Evolutionary conservation across 2,113 vertebrate genomes (phyloP).

Genomic region (Circaetus gallicus): DNA sequence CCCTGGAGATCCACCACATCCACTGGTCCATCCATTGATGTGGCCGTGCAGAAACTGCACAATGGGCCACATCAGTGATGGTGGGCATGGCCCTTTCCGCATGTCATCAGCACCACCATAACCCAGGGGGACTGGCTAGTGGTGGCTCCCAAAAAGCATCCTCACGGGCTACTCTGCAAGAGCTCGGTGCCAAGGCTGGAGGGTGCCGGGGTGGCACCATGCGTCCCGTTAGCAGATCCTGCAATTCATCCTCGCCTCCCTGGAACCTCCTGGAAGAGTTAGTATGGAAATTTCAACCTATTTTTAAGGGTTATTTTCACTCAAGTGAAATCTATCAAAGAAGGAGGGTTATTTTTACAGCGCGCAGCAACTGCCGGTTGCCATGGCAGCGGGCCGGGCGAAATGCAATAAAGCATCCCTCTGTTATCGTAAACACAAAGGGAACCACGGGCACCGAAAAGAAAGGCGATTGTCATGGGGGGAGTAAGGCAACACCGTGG

Average conservation of each 20-base stretch:
- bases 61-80: rapidly evolving
- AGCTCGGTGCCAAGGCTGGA: background rate
- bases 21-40: background rate
- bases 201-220: background rate
- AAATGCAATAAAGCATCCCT: slow-evolving; percentile 84
- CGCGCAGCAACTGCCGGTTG: slow-evolving; percentile 75
- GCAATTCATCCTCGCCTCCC: slow-evolving; percentile 44
- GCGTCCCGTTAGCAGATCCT: background rate
- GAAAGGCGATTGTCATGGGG: slow-evolving; percentile 63
- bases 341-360: slow-evolving; percentile 85
- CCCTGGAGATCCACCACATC: background rate
- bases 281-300: slow-evolving; percentile 86
- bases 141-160: background rate
- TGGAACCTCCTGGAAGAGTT: slow-evolving; percentile 72
- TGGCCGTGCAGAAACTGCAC: background rate
- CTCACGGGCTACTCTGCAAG: rapidly evolving
- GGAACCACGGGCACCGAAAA: slow-evolving; percentile 74
- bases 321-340: slow-evolving; percentile 85
- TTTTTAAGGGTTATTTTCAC: slow-evolving; percentile 86
- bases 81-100: background rate
- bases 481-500: background rate
- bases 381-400: slow-evolving; percentile 78
- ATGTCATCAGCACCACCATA: background rate
- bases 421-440: slow-evolving; percentile 83
- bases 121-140: background rate